Evolutionary conservation across 2,888 invertebrate genomes (phyloP).

Genomic region (Aphodius granarius): DNA sequence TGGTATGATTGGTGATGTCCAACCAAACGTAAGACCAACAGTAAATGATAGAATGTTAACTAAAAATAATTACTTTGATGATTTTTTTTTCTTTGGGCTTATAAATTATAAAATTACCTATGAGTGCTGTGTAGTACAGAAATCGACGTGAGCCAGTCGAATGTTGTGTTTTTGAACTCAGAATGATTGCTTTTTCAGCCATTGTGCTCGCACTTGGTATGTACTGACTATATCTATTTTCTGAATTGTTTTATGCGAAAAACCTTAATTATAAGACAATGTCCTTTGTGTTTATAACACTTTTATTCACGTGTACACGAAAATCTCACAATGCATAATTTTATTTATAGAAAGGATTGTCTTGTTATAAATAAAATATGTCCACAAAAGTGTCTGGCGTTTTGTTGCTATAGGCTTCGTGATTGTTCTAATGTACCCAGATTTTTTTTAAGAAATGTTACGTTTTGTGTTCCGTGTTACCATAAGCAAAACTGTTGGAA

Average conservation of each 20-base stretch:
- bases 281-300: neutral
- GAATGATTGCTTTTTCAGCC: neutral
- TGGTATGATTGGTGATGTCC: constrained; percentile 46
- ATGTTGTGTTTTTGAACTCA: neutral
- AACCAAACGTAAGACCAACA: constrained; percentile 53
- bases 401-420: neutral
- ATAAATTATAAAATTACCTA: neutral
- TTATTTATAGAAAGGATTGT: neutral
- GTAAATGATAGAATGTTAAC: constrained; percentile 53
- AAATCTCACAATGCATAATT: neutral
- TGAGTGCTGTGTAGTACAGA: neutral
- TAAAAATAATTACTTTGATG: constrained; percentile 32
- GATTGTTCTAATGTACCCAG: neutral
- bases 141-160: neutral
- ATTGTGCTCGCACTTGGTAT: neutral
- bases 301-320: neutral
- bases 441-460: too few species aligned
- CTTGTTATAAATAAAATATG: neutral
- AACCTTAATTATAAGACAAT: neutral
- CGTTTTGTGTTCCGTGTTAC: too few species aligned
- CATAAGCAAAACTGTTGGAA: too few species aligned
- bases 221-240: neutral
- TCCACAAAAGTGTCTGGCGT: neutral
- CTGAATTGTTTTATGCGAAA: neutral
- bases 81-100: neutral